These are phyloP conservation scores for Triops cancriformis DNA, from an alignment of 1,140 invertebrate species.

Conservation along the genomic window DNA sequence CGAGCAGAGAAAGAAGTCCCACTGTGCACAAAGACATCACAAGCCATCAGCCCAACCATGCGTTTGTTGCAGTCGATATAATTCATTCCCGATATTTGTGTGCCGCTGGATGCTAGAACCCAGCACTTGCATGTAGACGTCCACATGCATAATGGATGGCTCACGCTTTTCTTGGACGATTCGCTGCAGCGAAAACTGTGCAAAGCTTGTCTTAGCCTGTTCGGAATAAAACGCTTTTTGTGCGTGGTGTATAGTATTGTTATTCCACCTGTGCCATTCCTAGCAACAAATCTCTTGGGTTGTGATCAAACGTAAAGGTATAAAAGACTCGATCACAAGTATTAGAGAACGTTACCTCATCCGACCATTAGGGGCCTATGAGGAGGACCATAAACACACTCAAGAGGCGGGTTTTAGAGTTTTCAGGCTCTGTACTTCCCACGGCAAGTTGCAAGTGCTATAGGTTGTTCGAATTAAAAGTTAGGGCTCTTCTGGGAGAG, in stretches of 20 bases:
- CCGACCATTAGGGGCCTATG: too few relatives aligned
- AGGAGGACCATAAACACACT: neutral
- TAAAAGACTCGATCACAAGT: too few relatives aligned
- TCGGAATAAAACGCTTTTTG: neutral
- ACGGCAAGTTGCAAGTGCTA: neutral
- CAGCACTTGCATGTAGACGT: neutral
- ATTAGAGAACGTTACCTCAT: too few relatives aligned
- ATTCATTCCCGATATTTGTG: neutral
- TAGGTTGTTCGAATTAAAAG: slow-evolving; percentile 5
- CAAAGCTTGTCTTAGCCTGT: neutral
- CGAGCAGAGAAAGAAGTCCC: slow-evolving; percentile 8
- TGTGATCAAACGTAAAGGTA: neutral
- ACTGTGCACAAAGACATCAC: slow-evolving; percentile 5
- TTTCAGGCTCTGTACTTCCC: neutral
- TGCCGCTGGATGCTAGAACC: neutral
- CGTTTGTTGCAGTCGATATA: slow-evolving; percentile 9
- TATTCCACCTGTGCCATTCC: slow-evolving; percentile 2
- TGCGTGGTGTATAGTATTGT: neutral
- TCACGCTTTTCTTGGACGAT: neutral
- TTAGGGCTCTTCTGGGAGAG: neutral
- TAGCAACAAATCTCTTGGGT: neutral
- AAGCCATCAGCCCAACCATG: neutral
- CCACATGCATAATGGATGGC: slow-evolving; percentile 3
- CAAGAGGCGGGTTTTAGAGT: neutral
- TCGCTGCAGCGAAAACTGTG: neutral